Percentiles rank a stretch among this genome's conserved stretches.
These are phyloP conservation scores for Gorsachius magnificus DNA, from an alignment of 2,797 vertebrate genomes.

Conservation along the genomic window DNA sequence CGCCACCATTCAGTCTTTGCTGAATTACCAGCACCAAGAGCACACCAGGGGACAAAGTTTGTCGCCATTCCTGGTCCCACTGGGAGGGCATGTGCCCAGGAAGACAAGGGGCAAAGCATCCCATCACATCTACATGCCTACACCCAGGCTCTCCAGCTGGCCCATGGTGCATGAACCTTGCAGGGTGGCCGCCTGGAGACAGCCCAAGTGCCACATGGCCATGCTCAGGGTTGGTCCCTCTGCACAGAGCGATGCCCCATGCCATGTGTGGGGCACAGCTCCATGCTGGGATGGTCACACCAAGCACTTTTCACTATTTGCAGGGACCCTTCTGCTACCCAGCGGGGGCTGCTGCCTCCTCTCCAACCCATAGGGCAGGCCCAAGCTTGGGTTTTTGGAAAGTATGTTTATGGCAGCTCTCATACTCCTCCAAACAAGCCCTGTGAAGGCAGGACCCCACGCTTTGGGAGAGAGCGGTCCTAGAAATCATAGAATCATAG, in stretches of 20 bases:
- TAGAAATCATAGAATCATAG: background rate
- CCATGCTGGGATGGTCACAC: background rate
- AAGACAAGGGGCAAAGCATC: background rate
- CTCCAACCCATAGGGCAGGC: background rate
- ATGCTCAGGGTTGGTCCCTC: background rate
- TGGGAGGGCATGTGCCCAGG: fast-evolving
- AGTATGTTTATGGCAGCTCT: background rate
- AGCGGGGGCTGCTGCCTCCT: background rate
- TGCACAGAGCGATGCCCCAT: background rate
- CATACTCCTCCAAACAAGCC: background rate
- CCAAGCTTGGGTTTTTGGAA: background rate
- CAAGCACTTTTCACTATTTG: background rate
- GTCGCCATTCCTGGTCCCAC: background rate
- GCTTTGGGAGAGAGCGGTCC: fast-evolving
- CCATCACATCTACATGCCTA: background rate
- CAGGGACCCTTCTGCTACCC: background rate
- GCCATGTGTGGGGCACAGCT: background rate
- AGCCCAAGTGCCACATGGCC: fast-evolving
- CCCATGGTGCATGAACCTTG: background rate
- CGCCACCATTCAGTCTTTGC: background rate
- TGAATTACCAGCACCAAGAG: background rate
- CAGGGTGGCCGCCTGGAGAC: background rate
- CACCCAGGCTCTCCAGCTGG: background rate
- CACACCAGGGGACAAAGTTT: fast-evolving
- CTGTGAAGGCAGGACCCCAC: background rate